Evolutionary conservation across 1,140 invertebrate species (phyloP), one percentile per base, ranked within the genome.

Genomic region (Teleopsis dalmanni): DNA sequence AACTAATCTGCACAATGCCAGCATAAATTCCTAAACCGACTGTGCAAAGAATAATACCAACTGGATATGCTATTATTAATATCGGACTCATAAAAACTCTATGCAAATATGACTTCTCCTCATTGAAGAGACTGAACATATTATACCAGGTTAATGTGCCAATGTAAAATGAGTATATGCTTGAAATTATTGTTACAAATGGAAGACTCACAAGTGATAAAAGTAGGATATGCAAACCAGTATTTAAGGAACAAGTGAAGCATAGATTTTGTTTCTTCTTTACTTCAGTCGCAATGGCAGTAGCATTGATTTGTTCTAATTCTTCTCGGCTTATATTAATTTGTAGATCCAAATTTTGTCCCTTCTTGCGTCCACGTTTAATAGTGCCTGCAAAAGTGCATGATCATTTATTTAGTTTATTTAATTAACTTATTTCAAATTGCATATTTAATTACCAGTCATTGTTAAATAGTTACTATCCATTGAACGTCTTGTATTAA

Each of bases 111-210:
- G 75, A 80, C 54, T 79, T 78, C 55, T 85, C 82, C 60, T 85
- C 82, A 58, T 80, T 82, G 52, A 82, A 78, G 70, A 81, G 81
- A 42, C 80, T 76, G 58, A 84, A 83, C 49, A 85, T 76, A 60
- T 86, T 87, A 59, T 87, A 87, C 84, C 84, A 87, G 31, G 83
- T 84, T 53, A 85, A 70, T 2, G 83, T 84, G 26, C 84, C 84
- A 52, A 84, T 79, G 57, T 87, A 87, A 65, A 88, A 87, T 4
- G 82, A 81, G 57, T 85, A 83, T 26, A 76, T 61, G 13, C 77
- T 66, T 16, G 84, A 83, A 38, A 83, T 69, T 18, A 80, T 48
- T 22, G 80, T 75, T 14, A 83, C 78, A 68, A 84, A 72, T 14
- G 85, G 85, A 53, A 80, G 73, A 58, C 79, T 83, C 2, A 86